Conservation (phyloP, 2,113 vertebrate species). For the Cyanistes caeruleus region DNA sequence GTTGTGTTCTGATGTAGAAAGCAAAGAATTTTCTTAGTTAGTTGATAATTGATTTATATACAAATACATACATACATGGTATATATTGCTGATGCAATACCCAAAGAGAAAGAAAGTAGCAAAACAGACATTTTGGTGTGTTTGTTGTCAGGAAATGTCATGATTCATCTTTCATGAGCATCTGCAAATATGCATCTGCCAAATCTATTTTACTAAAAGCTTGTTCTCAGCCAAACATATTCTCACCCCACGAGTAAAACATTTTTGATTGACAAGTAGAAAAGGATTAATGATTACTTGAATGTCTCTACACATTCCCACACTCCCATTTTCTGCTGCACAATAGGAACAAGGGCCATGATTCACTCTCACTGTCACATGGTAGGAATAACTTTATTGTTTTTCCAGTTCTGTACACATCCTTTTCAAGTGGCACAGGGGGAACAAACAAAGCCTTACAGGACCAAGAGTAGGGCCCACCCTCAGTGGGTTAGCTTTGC, state of each 20-base stretch:
- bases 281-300: slow-evolving; percentile 54
- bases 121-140: slow-evolving; percentile 46
- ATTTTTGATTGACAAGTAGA: slow-evolving; percentile 55
- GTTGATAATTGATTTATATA: background rate
- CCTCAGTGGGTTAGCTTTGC: background rate
- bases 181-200: slow-evolving; percentile 67
- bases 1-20: background rate
- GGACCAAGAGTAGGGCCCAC: background rate
- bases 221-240: slow-evolving; percentile 56
- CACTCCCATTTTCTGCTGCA: background rate
- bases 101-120: background rate
- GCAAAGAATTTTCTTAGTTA: background rate
- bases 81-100: background rate
- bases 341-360: background rate
- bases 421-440: background rate
- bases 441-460: background rate
- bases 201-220: slow-evolving; percentile 60
- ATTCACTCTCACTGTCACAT: background rate
- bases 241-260: slow-evolving; percentile 41
- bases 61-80: background rate
- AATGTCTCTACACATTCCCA: slow-evolving; percentile 26
- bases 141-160: slow-evolving; percentile 63
- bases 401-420: background rate
- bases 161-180: slow-evolving; percentile 68
- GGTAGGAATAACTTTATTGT: background rate